These are phyloP conservation scores for Spodoptera exigua DNA, from an alignment of 2,888 invertebrate species.

Conservation along the genomic window DNA sequence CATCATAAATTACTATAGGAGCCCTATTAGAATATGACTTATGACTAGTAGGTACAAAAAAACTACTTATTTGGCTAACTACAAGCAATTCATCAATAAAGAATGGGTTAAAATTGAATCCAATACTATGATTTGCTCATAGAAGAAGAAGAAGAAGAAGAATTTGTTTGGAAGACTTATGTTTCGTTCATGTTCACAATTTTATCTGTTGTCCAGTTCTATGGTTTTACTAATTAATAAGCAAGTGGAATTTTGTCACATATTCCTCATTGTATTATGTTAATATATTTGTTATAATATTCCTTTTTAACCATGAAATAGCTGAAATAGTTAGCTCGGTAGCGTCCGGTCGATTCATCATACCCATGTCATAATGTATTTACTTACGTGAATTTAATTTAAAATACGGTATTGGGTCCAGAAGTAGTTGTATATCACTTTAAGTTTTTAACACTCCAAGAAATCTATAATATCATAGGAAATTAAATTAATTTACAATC, in stretches of 20 bases:
- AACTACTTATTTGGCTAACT: no score
- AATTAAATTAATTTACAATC: constrained; percentile 29
- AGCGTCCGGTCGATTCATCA: constrained; percentile 28
- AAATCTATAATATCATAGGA: constrained; percentile 9
- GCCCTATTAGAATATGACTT: no score
- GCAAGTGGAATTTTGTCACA: no score
- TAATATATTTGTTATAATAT: background rate
- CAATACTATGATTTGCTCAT: no score
- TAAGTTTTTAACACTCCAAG: background rate
- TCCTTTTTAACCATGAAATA: constrained; percentile 11
- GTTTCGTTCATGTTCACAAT: constrained; percentile 2
- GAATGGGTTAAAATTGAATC: no score
- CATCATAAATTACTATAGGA: background rate
- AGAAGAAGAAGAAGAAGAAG: no score
- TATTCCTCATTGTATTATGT: background rate
- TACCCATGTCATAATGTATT: constrained; percentile 14
- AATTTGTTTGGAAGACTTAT: no score
- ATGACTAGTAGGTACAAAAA: no score
- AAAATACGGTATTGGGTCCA: background rate
- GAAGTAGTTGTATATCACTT: constrained; percentile 18
- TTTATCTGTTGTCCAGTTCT: background rate
- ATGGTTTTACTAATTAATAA: background rate
- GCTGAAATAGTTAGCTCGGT: constrained; percentile 12
- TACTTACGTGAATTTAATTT: constrained; percentile 39
- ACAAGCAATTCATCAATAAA: no score